These are phyloP conservation scores for Pachymerium ferrugineum DNA, from an alignment of 2,888 invertebrate species.

Conservation along the genomic window DNA sequence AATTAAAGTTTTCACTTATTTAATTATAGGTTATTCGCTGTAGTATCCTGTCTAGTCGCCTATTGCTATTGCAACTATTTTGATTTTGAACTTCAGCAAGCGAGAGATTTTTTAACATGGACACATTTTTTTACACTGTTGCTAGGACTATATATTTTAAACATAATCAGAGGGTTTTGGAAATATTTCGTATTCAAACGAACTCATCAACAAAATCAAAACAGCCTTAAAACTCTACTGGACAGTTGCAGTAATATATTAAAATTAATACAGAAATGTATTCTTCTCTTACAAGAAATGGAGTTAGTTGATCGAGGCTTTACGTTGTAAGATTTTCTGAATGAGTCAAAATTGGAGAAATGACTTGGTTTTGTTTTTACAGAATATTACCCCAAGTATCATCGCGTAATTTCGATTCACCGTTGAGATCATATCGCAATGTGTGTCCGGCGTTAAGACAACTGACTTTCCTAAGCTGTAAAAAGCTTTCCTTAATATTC, in stretches of 20 bases:
- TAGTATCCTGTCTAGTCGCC: not conserved
- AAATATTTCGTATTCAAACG: not conserved
- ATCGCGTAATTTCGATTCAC: not conserved
- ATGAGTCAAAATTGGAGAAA: not conserved
- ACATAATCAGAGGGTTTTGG: not conserved
- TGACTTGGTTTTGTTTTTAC: not conserved
- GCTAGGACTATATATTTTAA: not conserved
- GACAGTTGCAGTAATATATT: not conserved
- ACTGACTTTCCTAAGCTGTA: not conserved
- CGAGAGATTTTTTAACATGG: not conserved
- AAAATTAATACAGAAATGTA: not conserved
- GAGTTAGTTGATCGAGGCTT: conserved; percentile 15
- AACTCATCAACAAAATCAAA: not conserved
- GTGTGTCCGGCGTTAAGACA: conserved; percentile 1
- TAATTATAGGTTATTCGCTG: not conserved
- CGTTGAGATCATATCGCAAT: not conserved
- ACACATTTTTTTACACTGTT: not conserved
- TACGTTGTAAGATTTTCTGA: not conserved
- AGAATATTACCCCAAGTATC: not conserved
- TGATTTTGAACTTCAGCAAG: not conserved
- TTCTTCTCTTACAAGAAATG: not conserved
- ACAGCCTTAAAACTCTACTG: not conserved
- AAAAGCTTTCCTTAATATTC: not conserved
- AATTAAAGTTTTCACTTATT: not conserved
- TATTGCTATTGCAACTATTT: not conserved